Evolutionary conservation across 2,797 vertebrate genomes (phyloP).

Genomic region (Alectoris magna): DNA sequence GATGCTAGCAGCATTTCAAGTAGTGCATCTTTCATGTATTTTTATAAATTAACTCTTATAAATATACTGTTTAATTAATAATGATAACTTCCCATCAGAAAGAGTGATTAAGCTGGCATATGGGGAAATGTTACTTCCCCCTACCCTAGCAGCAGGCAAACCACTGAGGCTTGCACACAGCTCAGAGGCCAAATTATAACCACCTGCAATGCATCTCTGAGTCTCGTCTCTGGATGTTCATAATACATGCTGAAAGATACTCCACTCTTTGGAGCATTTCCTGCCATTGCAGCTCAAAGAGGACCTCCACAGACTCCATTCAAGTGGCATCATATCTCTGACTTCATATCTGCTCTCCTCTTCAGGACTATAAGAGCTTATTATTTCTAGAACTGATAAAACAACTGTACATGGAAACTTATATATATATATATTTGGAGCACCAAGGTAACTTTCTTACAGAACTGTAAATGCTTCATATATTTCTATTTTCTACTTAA

Average conservation of each 20-base stretch:
- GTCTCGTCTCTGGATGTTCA: background rate
- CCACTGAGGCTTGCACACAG: background rate
- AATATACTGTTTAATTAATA: background rate
- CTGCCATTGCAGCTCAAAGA: background rate
- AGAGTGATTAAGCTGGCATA: background rate
- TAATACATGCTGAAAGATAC: background rate
- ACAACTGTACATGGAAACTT: background rate
- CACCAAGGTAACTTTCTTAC: background rate
- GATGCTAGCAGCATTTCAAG: background rate
- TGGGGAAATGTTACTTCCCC: fast-evolving
- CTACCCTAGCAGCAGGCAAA: background rate
- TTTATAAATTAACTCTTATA: background rate
- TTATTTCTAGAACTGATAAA: background rate
- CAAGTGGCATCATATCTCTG: fast-evolving
- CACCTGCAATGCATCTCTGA: background rate
- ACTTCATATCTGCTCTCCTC: background rate
- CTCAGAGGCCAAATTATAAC: background rate
- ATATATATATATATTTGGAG: background rate
- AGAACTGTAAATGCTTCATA: background rate
- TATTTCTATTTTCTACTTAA: background rate
- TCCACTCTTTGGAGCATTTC: background rate
- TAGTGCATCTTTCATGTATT: fast-evolving
- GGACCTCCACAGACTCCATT: background rate
- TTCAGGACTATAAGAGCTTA: background rate
- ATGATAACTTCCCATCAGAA: background rate